Conservation (phyloP, 2,797 vertebrate genomes). For the Mastacembelus armatus region DNA sequence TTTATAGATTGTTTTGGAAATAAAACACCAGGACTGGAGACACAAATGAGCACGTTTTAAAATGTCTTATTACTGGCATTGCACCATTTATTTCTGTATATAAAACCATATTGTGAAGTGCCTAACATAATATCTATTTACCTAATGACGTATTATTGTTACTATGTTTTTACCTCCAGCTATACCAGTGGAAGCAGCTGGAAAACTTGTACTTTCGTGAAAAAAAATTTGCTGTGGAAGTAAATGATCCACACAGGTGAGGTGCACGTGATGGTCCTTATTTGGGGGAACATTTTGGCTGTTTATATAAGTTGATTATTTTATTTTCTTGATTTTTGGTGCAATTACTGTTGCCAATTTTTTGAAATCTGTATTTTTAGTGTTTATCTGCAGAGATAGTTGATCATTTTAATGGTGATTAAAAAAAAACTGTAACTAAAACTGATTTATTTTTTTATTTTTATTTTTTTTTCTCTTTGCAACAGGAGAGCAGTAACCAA, state of each 20-base stretch:
- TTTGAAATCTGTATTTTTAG: no score
- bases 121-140: background rate
- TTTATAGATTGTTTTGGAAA: background rate
- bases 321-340: slow-evolving; percentile 4
- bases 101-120: background rate
- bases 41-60: background rate
- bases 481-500: slow-evolving; percentile 95
- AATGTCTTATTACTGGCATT: background rate
- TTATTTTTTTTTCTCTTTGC: slow-evolving; percentile 16
- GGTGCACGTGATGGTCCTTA: slow-evolving; percentile 2
- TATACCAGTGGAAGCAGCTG: slow-evolving; percentile 96
- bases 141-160: background rate
- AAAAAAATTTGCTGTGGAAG: slow-evolving; percentile 99
- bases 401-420: no score
- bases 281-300: no score
- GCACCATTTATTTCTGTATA: background rate
- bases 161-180: slow-evolving; percentile 44
- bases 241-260: slow-evolving; percentile 97
- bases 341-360: no score
- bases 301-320: background rate
- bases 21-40: background rate
- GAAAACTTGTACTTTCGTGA: slow-evolving; percentile 98
- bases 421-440: background rate
- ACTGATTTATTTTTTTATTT: background rate
- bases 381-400: no score